Evolutionary conservation across 2,113 vertebrate species (phyloP).

Genomic region (Triplophysa siluroides): DNA sequence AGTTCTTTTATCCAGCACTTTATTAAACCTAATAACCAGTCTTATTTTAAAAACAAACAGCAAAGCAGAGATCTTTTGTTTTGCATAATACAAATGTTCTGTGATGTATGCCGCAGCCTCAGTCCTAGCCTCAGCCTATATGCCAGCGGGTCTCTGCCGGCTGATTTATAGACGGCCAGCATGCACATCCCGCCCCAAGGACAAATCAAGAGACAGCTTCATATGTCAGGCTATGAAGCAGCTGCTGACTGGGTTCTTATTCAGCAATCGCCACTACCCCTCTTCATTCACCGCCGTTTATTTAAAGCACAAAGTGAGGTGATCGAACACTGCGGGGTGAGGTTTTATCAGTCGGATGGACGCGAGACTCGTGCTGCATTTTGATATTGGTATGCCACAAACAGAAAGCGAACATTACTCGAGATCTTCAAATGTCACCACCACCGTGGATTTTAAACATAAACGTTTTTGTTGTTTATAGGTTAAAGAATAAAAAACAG

Average conservation of each 20-base stretch:
- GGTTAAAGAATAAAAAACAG: too few species aligned
- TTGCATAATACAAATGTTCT: not conserved
- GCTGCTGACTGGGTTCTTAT: slow-evolving; percentile 49
- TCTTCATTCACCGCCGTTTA: slow-evolving; percentile 32
- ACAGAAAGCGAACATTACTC: not conserved
- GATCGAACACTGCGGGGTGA: not conserved
- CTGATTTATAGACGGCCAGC: slow-evolving; percentile 42
- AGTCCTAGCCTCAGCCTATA: slow-evolving; percentile 12
- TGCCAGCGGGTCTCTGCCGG: slow-evolving; percentile 21
- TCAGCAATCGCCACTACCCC: slow-evolving; percentile 38
- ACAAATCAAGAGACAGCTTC: slow-evolving; percentile 51
- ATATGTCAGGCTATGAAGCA: slow-evolving; percentile 49
- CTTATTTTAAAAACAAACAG: not conserved
- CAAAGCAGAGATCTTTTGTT: not conserved
- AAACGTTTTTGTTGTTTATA: too few species aligned
- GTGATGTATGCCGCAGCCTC: not conserved
- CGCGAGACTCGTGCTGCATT: not conserved
- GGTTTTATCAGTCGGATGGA: not conserved
- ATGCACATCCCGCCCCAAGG: slow-evolving; percentile 43
- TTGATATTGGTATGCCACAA: not conserved
- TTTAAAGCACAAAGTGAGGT: slow-evolving; percentile 40
- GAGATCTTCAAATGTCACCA: too few species aligned
- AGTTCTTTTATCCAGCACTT: not conserved
- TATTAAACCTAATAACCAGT: not conserved
- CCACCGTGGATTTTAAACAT: too few species aligned